Evolutionary conservation across 2,888 invertebrate genomes (phyloP).

Genomic region (Catonia carolina): DNA sequence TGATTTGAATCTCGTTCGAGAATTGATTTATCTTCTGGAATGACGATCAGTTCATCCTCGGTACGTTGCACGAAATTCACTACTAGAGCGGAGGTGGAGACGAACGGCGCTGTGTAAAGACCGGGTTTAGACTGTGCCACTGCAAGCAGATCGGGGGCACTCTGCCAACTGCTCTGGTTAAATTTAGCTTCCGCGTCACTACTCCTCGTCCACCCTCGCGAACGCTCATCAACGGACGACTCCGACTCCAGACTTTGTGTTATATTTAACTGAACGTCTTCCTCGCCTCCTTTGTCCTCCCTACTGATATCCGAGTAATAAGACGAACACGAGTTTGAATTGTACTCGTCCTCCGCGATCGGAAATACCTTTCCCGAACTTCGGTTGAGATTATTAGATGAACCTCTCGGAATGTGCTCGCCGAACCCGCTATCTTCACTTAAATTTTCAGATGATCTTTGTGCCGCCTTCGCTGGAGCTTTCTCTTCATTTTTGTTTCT

Average conservation of each 20-base stretch:
- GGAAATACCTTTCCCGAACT: conserved; percentile 15
- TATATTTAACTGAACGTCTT: conserved; percentile 24
- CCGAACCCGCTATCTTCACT: conserved; percentile 67
- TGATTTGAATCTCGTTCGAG: conserved; percentile 35
- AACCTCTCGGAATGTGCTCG: conserved; percentile 35
- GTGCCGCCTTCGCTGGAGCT: conserved; percentile 33
- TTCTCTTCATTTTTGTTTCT: conserved; percentile 38
- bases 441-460: conserved; percentile 61
- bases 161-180: conserved; percentile 38
- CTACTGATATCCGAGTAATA: conserved; percentile 11
- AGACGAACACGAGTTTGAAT: conserved; percentile 23
- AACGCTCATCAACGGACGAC: conserved; percentile 18
- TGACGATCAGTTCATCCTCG: conserved; percentile 32
- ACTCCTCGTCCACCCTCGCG: conserved; percentile 25
- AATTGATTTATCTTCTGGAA: conserved; percentile 34
- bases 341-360: conserved; percentile 27
- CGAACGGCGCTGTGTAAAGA: conserved; percentile 15
- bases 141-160: conserved; percentile 38
- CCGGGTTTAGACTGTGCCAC: conserved; percentile 22
- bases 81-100: conserved; percentile 17
- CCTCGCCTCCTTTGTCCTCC: conserved; percentile 31
- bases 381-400: conserved; percentile 14
- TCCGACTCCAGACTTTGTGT: conserved; percentile 32
- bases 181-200: conserved; percentile 33
- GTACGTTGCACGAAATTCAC: conserved; percentile 27